Evolutionary conservation across 2,888 invertebrate species (phyloP).

Genomic region (Volucella bombylans): DNA sequence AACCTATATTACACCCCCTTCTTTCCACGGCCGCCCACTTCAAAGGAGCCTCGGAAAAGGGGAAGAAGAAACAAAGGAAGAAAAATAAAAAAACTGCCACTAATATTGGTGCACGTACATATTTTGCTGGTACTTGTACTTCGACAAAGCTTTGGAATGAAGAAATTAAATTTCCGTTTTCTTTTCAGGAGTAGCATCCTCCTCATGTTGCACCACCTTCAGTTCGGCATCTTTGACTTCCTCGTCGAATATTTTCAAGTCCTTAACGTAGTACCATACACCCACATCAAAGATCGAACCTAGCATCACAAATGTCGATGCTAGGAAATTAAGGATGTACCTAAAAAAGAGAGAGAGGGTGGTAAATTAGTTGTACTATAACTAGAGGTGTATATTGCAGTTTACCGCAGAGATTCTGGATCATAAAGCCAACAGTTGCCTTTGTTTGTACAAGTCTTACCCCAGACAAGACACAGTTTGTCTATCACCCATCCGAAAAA

Average conservation of each 20-base stretch:
- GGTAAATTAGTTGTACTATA: not conserved
- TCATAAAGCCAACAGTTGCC: constrained; percentile 91
- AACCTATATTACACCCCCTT: not conserved
- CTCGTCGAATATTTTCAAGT: constrained; percentile 87
- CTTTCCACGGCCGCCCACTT: not conserved
- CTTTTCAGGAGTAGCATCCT: constrained; percentile 79
- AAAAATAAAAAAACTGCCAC: constrained; percentile 21
- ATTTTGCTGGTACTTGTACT: constrained; percentile 7
- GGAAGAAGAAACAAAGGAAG: constrained; percentile 19
- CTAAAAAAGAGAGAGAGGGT: constrained; percentile 76
- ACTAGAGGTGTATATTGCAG: too few relatives aligned
- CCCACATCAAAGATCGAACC: constrained; percentile 87
- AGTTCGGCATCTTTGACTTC: constrained; percentile 83
- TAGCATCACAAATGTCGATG: constrained; percentile 86
- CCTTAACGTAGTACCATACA: constrained; percentile 88
- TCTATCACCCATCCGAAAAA: constrained; percentile 88
- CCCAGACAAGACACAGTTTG: constrained; percentile 88
- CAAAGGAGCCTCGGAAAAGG: constrained; percentile 30
- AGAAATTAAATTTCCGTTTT: constrained; percentile 80
- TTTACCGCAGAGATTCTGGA: constrained; percentile 84
- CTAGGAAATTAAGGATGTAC: constrained; percentile 86
- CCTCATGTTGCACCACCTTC: constrained; percentile 80
- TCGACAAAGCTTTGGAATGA: constrained; percentile 58
- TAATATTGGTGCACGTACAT: not conserved
- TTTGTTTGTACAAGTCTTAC: constrained; percentile 87